Evolutionary conservation across 2,113 vertebrate species (phyloP), one percentile per base, ranked within the genome.

Genomic region (Cyprinodon tularosa): DNA sequence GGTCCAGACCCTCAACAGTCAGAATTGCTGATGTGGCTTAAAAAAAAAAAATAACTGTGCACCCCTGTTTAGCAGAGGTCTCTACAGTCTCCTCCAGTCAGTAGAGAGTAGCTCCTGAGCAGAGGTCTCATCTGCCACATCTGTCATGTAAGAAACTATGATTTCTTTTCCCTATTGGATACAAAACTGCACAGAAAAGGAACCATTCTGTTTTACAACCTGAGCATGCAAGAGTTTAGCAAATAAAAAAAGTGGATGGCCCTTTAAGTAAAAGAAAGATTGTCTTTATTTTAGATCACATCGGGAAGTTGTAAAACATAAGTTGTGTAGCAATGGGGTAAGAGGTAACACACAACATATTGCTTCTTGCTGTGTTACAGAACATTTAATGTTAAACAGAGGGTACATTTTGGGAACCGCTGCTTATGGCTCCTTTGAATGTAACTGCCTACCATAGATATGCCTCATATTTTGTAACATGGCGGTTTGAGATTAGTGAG

Each of bases 401-500:
- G 72, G 83, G 62, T 73, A 65, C 62, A 59, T 86, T 84, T 66
- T 75, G 68, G 61, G 14, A 63, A 75, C 29, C 29, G 29, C 29
- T 29, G 29, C 29, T 29, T 1, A 29, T 29, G 47, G 76, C 65
- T 68, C 38, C 45, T 5, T 48, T 29, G 68, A 72, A 74, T 29
- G 74, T 78, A 79, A 71, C 85, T 22, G 66, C 78, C 74, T 71
- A 57, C 80, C 62, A 78, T 65, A 88, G 84, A 86, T 77, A 77
- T 82, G 68, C 88, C 85, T 90, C 82, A 81, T 86, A 88, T 89
- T 89, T 77, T 70, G 80, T 89, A 92, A 89, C 89, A 38, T 68
- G 68, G 81, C 88, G 77, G 88, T 74, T 70, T 57, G 86, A 92
- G 92, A 93, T 92, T 90, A 92, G 90, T 66, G 73, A 60, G 36